Evolutionary conservation across 1,140 invertebrate genomes (phyloP).

Genomic region (Drosophila miranda): DNA sequence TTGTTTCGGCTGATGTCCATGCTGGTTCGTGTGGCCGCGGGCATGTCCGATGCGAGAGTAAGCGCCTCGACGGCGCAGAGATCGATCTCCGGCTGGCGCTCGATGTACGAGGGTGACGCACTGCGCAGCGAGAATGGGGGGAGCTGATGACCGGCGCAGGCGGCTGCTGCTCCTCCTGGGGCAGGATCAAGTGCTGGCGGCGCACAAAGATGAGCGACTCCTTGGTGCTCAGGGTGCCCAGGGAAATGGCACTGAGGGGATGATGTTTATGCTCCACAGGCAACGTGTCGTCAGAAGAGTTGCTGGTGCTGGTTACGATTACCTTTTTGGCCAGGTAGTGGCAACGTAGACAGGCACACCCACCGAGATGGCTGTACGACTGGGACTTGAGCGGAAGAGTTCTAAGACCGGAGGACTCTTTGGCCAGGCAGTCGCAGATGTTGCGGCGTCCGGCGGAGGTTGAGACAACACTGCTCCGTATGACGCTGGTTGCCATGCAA

Average conservation of each 20-base stretch:
- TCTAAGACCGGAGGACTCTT: not conserved
- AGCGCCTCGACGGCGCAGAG: constrained; percentile 69
- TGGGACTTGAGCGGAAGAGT: constrained; percentile 32
- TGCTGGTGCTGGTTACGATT: not conserved
- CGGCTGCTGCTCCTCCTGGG: not conserved
- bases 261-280: constrained; percentile 60
- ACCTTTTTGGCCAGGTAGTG: constrained; percentile 29
- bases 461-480: constrained; percentile 66
- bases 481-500: constrained; percentile 71
- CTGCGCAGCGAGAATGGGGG: constrained; percentile 56
- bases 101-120: constrained; percentile 48
- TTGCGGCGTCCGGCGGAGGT: constrained; percentile 68
- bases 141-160: constrained; percentile 9
- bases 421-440: constrained; percentile 51
- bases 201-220: constrained; percentile 63
- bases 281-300: constrained; percentile 3
- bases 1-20: constrained; percentile 79
- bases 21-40: constrained; percentile 35
- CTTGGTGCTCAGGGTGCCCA: constrained; percentile 66
- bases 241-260: constrained; percentile 41
- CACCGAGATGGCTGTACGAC: constrained; percentile 33
- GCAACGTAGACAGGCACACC: constrained; percentile 59
- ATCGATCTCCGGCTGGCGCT: constrained; percentile 59
- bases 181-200: constrained; percentile 24
- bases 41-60: constrained; percentile 29